Base-by-base conservation (phyloP, 2,797 vertebrate genomes). In the Paedocypris micromegethes region DNA sequence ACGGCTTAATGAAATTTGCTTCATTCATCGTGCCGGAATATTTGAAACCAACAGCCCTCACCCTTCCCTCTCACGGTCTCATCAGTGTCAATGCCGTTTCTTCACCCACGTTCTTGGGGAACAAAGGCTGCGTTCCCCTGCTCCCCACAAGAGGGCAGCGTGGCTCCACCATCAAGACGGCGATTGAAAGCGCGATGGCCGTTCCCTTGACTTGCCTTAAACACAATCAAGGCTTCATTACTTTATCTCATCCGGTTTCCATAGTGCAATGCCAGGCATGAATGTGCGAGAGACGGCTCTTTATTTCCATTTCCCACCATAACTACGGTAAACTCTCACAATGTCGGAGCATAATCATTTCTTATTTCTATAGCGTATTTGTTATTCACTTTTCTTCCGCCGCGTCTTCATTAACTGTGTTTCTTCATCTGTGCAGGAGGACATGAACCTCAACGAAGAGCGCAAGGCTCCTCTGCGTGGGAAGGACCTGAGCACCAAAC, bases 361-460 rank as follows among this genome's bases (percentile, higher is more conserved):
- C 3, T 6, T 66, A n/a, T 42, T 61, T 7, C 41, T 58, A 49
- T 42, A 9, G 2, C 23, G 50, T 9, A 7, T 58, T 66, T 4
- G 9, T 3, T 48, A 53, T 2, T 44, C 40, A 47, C 23, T 65
- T 67, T 39, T 42, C 3, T 8, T 9, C 39, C 4, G 54, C 5
- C 5, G 58, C 39, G 45, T 67, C 6, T 49, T 49, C n/a, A 51
- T 41, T 58, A 6, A 49, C 39, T 45, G n/a, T 67, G 38, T 64
- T 41, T 54, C 2, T 58, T 2, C 38, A 4, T 72, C 5, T 79
- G 39, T 83, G 45, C 79, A 99, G 97, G 97, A 99, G 85, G 97
- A 99, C 86, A 98, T 99, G 96, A 99, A 99, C 86, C 87, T 99
- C 73, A 99, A 95, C 4, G 97, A 99, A 82, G 96, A 98, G 8